These are phyloP conservation scores for Orthonyx spaldingii DNA, from an alignment of 2,113 vertebrate genomes.

Conservation along the genomic window DNA sequence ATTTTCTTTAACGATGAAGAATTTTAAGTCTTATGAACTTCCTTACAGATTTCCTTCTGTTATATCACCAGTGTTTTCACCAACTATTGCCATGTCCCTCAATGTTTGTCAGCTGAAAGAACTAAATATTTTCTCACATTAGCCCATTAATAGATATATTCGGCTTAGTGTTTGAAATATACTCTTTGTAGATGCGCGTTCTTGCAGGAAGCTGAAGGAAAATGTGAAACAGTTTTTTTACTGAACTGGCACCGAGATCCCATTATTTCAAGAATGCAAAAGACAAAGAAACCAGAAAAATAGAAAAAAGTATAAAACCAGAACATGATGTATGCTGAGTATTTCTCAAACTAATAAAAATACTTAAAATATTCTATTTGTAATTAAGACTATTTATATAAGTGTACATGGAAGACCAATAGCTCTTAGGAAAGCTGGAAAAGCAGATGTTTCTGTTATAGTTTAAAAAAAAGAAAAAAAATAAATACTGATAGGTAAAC, in stretches of 20 bases:
- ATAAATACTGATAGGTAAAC: neutral
- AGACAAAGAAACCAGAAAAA: neutral
- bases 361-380: neutral
- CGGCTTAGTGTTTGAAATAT: neutral
- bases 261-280: neutral
- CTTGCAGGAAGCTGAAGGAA: neutral
- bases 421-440: neutral
- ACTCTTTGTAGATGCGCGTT: neutral
- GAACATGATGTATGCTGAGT: neutral
- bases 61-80: neutral
- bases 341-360: neutral
- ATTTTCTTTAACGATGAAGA: neutral
- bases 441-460: neutral
- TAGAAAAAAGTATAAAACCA: neutral
- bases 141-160: neutral
- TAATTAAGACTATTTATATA: neutral
- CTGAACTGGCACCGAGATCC: rapidly evolving
- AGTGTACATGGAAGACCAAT: neutral
- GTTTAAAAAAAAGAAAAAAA: neutral
- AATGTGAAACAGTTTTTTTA: neutral
- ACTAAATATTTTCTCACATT: neutral
- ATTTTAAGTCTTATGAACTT: neutral
- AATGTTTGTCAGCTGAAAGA: neutral
- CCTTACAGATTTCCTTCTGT: neutral
- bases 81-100: neutral